Conservation (phyloP, 2,113 vertebrate species). For the Sinocyclocheilus grahami region DNA sequence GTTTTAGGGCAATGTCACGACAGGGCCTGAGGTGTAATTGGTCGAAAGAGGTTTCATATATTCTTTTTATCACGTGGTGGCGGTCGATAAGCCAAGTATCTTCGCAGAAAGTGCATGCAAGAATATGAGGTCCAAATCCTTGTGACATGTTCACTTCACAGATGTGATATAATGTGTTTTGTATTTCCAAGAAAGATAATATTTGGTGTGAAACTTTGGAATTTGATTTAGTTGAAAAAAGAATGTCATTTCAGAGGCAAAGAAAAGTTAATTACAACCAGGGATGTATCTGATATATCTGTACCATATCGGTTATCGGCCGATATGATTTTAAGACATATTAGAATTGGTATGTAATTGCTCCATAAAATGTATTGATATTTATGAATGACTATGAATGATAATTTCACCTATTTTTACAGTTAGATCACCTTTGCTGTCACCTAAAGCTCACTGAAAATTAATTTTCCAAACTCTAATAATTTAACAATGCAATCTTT, state of each 20-base stretch:
- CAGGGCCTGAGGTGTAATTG: conserved; percentile 15
- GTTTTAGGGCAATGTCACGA: conserved; percentile 5
- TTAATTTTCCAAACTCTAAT: too few species aligned
- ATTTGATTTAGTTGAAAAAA: not conserved
- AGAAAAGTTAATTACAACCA: too few species aligned
- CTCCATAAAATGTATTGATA: too few species aligned
- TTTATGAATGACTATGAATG: too few species aligned
- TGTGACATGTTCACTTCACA: not conserved
- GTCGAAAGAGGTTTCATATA: not conserved
- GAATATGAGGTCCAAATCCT: not conserved
- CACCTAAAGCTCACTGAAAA: too few species aligned
- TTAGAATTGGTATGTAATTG: too few species aligned
- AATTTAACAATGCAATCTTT: not conserved
- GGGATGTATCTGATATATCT: too few species aligned
- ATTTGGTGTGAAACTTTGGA: not conserved
- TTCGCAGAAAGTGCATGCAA: not conserved
- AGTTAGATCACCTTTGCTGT: too few species aligned
- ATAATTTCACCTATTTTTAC: too few species aligned
- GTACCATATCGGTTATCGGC: too few species aligned
- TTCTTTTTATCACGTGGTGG: not conserved
- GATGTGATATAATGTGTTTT: not conserved
- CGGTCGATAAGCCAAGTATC: not conserved
- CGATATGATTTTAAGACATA: too few species aligned
- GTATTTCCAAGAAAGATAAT: not conserved
- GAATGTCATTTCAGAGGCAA: too few species aligned